phyloP scores from a whole-genome alignment of 1,140 invertebrate species.

The Leptopilina clavipes region DNA sequence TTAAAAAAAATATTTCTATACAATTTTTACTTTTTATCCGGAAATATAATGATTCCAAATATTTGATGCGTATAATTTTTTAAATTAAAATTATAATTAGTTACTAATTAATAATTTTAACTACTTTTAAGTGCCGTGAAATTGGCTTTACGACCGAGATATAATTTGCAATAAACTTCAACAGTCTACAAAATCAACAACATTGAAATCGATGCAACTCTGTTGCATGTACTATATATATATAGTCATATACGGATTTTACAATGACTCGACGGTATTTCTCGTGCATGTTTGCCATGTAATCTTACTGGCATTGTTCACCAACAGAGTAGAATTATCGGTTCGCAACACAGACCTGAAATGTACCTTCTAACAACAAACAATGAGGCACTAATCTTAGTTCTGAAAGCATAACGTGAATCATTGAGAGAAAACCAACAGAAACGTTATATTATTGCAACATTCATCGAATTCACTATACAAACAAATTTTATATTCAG shows the following conservation, averaged over 20 bases:
- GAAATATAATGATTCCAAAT: too few relatives aligned
- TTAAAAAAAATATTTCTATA: too few relatives aligned
- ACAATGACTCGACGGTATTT: slow-evolving; percentile 9
- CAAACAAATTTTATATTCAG: too few relatives aligned
- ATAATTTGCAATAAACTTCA: too few relatives aligned
- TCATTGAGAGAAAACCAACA: slow-evolving; percentile 1
- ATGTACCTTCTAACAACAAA: slow-evolving; percentile 27
- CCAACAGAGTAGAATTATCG: slow-evolving; percentile 24
- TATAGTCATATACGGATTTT: background rate
- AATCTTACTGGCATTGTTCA: slow-evolving; percentile 23
- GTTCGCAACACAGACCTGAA: slow-evolving; percentile 25
- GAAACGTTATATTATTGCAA: background rate
- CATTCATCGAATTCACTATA: background rate
- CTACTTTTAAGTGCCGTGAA: too few relatives aligned
- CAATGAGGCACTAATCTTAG: slow-evolving; percentile 28
- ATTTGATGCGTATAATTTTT: too few relatives aligned
- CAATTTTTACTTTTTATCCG: too few relatives aligned
- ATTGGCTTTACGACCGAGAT: too few relatives aligned
- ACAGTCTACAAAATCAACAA: background rate
- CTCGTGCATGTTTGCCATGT: slow-evolving; percentile 21
- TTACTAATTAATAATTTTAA: too few relatives aligned
- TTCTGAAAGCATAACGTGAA: slow-evolving; percentile 17
- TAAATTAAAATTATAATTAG: too few relatives aligned
- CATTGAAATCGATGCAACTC: slow-evolving; percentile 21
- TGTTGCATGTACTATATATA: background rate